Base-by-base conservation (phyloP, 2,888 invertebrate genomes). In the Nomada ruficornis region DNA sequence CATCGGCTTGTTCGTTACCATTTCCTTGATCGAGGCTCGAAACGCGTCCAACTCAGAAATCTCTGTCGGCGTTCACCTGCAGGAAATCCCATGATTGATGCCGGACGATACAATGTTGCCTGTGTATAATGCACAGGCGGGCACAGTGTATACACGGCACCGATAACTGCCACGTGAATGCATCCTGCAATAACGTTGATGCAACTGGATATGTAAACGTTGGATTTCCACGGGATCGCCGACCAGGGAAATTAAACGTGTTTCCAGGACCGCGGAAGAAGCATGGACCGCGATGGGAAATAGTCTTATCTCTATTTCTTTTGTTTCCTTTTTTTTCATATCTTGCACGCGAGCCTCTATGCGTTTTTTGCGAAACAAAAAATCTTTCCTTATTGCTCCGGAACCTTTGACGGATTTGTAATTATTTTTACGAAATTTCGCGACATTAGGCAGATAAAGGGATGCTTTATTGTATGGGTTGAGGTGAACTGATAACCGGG, bases 21-120 rank as follows among this genome's bases (percentile, higher is more conserved):
- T 36, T n/a, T 50, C 18, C 44, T 29, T 26, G 29, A 42, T 54
- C 13, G 50, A 55, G 52, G 23, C 23, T 63, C 52, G 44, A 47
- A 50, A 11, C 36, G 26, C n/a, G 60, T 42, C 18, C 29, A 65
- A 67, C 55, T 47, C 23, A 52, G 29, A 81, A 78, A 77, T 74
- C 60, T 62, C 50, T 63, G 71, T 36, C 47, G 26, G 26, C 44
- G 75, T 83, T 87, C 85, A 80, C 80, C 77, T 72, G 85, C 83
- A 87, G 83, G 83, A 94, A 94, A 88, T 95, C 96, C 7, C 92
- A 95, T 86, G 96, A 88, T 88, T 85, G 87, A 88, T 87, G 80
- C 81, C 75, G 76, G 77, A 75, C 78, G 64, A 76, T 63, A 79
- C 82, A 81, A 87, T 80, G 77, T 88, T 83, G 77, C 55, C 68